phyloP scores from a whole-genome alignment of 2,888 invertebrate genomes.

The Gastracanthus pulcherrimus region DNA sequence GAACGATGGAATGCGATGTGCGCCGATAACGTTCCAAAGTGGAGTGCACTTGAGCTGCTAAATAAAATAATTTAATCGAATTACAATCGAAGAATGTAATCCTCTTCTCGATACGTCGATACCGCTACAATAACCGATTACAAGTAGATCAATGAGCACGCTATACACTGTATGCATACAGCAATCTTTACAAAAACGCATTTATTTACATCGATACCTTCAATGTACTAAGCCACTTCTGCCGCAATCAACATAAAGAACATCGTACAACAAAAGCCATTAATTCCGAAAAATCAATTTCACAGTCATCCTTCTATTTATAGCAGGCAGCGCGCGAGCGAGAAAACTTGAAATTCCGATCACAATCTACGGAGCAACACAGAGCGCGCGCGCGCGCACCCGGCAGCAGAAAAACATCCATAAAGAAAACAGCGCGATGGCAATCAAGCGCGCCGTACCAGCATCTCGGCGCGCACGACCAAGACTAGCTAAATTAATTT shows the following conservation, averaged over 20 bases:
- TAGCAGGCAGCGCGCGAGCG: background rate
- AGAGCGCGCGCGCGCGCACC: background rate
- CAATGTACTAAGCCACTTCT: too few relatives aligned
- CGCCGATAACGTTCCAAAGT: background rate
- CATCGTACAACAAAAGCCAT: too few relatives aligned
- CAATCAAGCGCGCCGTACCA: background rate
- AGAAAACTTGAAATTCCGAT: background rate
- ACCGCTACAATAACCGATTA: background rate
- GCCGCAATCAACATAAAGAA: too few relatives aligned
- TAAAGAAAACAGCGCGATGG: background rate
- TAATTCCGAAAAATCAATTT: background rate
- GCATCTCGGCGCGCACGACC: background rate
- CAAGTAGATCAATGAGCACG: background rate
- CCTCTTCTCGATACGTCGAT: background rate
- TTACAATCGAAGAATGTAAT: slow-evolving; percentile 2
- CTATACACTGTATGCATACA: too few relatives aligned
- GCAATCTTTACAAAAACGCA: too few relatives aligned
- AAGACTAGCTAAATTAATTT: slow-evolving; percentile 7
- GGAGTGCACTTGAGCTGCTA: background rate
- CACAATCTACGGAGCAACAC: background rate
- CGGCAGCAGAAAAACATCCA: background rate
- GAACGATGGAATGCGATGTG: slow-evolving; percentile 12
- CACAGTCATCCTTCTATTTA: background rate
- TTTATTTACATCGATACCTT: too few relatives aligned
- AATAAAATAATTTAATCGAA: slow-evolving; percentile 25